Percentiles rank a stretch among this genome's conserved stretches.
phyloP scores from a whole-genome alignment of 2,888 invertebrate genomes.

The Drosophila paranaensis region DNA sequence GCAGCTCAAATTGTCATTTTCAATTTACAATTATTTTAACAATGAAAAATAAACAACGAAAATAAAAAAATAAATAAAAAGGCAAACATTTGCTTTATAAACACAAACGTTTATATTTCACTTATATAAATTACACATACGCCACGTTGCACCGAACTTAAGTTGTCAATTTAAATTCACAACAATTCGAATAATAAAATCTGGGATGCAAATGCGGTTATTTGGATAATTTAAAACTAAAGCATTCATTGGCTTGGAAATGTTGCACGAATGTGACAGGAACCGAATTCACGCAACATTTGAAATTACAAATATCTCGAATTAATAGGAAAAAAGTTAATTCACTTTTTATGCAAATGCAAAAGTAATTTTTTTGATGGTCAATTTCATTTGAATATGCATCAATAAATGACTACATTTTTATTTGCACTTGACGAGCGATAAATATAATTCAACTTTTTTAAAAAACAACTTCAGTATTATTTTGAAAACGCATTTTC shows the following conservation, averaged over 20 bases:
- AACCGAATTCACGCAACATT: neutral
- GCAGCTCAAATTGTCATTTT: neutral
- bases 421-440: neutral
- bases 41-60: neutral
- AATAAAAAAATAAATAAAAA: neutral
- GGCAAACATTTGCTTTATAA: neutral
- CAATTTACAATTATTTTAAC: slow-evolving; percentile 3
- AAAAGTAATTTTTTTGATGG: no score
- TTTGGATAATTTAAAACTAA: slow-evolving; percentile 1
- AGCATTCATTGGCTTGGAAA: slow-evolving; percentile 10
- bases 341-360: neutral
- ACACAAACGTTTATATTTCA: neutral
- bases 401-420: neutral
- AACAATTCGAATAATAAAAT: slow-evolving; percentile 14
- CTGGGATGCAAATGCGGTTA: neutral
- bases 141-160: slow-evolving; percentile 10
- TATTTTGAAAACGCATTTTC: neutral
- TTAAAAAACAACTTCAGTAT: neutral
- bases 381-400: neutral
- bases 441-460: neutral
- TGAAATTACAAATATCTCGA: neutral
- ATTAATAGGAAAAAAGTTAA: neutral
- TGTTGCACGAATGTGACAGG: neutral
- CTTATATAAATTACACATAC: slow-evolving; percentile 32
- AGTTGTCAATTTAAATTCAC: slow-evolving; percentile 19